Percentiles rank a stretch among this genome's conserved stretches.
These are phyloP conservation scores for Rhinogobius similis DNA, from an alignment of 2,113 vertebrate species.

Conservation along the genomic window DNA sequence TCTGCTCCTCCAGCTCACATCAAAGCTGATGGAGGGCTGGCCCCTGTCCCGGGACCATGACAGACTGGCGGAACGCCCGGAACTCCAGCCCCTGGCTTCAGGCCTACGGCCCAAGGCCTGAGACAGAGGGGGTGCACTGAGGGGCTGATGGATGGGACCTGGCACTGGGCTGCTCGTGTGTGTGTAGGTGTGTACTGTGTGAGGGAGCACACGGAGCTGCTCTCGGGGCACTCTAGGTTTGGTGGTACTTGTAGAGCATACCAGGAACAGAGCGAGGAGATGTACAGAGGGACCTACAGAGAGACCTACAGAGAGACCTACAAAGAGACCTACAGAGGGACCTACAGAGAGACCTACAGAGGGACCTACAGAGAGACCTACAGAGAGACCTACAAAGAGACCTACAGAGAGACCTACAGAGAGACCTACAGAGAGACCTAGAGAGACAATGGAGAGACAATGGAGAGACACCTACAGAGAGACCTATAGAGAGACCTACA, in stretches of 20 bases:
- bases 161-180: conserved; percentile 72
- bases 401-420: no score
- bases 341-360: conserved; percentile 21
- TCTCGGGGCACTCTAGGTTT: conserved; percentile 37
- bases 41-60: conserved; percentile 87
- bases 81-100: conserved; percentile 86
- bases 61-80: conserved; percentile 89
- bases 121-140: conserved; percentile 86
- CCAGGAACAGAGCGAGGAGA: no score
- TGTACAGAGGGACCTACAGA: neutral
- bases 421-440: neutral
- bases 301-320: neutral
- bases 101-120: conserved; percentile 81
- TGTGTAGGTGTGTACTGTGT: conserved; percentile 8
- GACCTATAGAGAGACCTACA: neutral
- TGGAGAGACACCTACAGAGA: neutral
- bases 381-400: conserved; percentile 7
- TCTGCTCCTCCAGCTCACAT: conserved; percentile 89
- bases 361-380: neutral
- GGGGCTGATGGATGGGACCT: conserved; percentile 87
- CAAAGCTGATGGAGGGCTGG: conserved; percentile 92
- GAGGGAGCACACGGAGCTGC: conserved; percentile 11
- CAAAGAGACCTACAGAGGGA: neutral
- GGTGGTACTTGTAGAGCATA: conserved; percentile 1
- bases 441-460: no score